Percentiles rank a stretch among this genome's conserved stretches.
These are phyloP conservation scores for Coregonus clupeaformis DNA, from an alignment of 2,113 vertebrate species.

Conservation along the genomic window DNA sequence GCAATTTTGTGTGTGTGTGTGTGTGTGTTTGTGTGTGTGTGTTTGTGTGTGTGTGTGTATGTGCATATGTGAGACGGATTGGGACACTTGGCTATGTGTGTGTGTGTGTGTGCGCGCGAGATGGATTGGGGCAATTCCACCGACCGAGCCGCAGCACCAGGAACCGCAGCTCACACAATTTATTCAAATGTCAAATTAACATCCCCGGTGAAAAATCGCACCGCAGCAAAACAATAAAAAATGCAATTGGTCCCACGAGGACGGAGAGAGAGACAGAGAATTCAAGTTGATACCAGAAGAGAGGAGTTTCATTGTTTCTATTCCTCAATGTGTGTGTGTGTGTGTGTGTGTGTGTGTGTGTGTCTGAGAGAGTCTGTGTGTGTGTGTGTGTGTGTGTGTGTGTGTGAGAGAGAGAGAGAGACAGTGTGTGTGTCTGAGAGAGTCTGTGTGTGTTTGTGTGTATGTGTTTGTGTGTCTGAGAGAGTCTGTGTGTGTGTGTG, in stretches of 20 bases:
- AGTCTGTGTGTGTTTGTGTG: too few species aligned
- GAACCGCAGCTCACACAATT: constrained; percentile 63
- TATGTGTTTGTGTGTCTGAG: too few species aligned
- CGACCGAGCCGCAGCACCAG: constrained; percentile 37
- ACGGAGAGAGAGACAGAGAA: constrained; percentile 37
- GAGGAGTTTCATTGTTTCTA: constrained; percentile 37
- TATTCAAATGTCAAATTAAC: constrained; percentile 82
- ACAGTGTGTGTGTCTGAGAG: too few species aligned
- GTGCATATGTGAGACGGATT: too few species aligned
- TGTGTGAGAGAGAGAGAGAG: too few species aligned
- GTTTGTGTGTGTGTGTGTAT: too few species aligned
- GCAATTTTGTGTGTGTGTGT: constrained; percentile 59
- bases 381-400: too few species aligned
- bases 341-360: background rate
- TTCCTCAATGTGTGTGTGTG: constrained; percentile 13
- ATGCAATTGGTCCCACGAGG: constrained; percentile 62
- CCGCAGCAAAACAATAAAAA: constrained; percentile 69
- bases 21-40: too few species aligned
- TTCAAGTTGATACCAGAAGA: constrained; percentile 51
- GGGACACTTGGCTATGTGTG: too few species aligned
- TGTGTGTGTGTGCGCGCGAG: constrained; percentile 35
- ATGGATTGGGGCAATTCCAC: constrained; percentile 76
- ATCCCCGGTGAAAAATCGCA: constrained; percentile 73
- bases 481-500: too few species aligned
- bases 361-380: too few species aligned